Conservation (phyloP, 2,888 invertebrate species). For the Lithophane leautieri region DNA sequence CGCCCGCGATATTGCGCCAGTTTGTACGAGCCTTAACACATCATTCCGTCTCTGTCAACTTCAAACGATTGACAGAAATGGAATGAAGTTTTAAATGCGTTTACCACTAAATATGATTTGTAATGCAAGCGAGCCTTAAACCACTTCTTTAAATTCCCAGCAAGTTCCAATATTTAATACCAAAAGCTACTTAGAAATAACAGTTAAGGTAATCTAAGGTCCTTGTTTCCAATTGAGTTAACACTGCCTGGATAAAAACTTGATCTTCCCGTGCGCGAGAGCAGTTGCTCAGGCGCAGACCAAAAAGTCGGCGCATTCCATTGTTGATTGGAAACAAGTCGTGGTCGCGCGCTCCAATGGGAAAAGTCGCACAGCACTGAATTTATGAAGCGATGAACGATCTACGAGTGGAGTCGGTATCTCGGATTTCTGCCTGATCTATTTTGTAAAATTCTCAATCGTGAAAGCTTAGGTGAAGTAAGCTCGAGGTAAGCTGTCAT, state of each 20-base stretch:
- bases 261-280: conserved; percentile 76
- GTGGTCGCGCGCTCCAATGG: conserved; percentile 83
- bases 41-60: not conserved
- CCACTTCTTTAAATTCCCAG: conserved; percentile 6
- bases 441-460: not conserved
- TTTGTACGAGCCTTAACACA: too few relatives aligned
- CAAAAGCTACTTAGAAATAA: conserved; percentile 66
- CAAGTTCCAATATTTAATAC: conserved; percentile 40
- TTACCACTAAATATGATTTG: not conserved
- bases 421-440: conserved; percentile 9
- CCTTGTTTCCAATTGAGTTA: conserved; percentile 79
- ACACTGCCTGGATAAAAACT: conserved; percentile 79
- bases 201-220: conserved; percentile 76
- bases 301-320: conserved; percentile 88
- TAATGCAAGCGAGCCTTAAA: not conserved
- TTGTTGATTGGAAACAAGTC: conserved; percentile 88
- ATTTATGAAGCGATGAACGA: conserved; percentile 70
- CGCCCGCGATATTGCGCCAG: too few relatives aligned
- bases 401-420: conserved; percentile 76
- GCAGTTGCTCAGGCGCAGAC: conserved; percentile 75
- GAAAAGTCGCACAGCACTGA: conserved; percentile 81
- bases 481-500: too few relatives aligned
- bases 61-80: not conserved
- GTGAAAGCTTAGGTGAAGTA: too few relatives aligned
- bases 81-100: conserved; percentile 1